These are phyloP conservation scores for Anadara kagoshimensis DNA, from an alignment of 1,140 invertebrate species.

Conservation along the genomic window DNA sequence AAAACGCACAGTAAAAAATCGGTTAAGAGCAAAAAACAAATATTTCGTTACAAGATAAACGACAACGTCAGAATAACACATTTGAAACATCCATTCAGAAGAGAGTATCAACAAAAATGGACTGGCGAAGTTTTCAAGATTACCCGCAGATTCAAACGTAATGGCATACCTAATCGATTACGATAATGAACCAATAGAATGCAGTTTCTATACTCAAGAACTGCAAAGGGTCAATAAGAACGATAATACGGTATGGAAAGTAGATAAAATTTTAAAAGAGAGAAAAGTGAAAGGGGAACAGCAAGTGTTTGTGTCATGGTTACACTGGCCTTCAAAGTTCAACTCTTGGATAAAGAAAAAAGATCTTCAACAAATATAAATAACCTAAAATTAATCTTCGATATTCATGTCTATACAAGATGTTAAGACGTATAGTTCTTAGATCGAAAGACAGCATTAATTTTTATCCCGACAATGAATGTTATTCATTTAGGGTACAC, in stretches of 20 bases:
- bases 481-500: constrained; percentile 3
- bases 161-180: constrained; percentile 29
- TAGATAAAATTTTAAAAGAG: constrained; percentile 18
- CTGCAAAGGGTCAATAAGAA: constrained; percentile 24
- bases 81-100: constrained; percentile 27
- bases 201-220: constrained; percentile 11
- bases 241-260: constrained; percentile 18
- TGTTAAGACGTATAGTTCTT: constrained; percentile 3
- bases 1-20: too few species aligned
- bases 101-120: constrained; percentile 38
- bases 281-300: constrained; percentile 2
- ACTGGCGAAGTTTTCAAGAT: constrained; percentile 36
- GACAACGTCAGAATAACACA: constrained; percentile 33
- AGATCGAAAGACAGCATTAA: neutral
- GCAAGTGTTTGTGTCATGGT: constrained; percentile 17
- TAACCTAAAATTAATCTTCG: too few species aligned
- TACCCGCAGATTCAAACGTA: constrained; percentile 9
- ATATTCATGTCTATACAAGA: constrained; percentile 3
- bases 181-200: constrained; percentile 6
- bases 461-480: constrained; percentile 1
- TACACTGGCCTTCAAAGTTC: constrained; percentile 26
- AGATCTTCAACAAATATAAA: neutral
- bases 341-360: constrained; percentile 7
- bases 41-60: constrained; percentile 32
- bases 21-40: neutral